Base-by-base conservation (phyloP, 2,797 vertebrate species). In the Falco concolor region DNA sequence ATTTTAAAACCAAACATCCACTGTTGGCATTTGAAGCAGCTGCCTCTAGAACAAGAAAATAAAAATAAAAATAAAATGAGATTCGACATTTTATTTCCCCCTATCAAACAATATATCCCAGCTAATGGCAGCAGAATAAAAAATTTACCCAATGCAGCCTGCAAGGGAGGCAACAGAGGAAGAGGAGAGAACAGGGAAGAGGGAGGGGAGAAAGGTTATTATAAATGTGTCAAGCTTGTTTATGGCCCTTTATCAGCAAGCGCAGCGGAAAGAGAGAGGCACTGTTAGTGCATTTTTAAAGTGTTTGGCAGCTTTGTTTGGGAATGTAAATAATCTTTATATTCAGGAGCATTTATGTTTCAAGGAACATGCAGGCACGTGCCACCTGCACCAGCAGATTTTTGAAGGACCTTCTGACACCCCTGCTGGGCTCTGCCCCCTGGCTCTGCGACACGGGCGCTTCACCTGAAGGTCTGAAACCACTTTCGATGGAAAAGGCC, bases 261-360 rank as follows among this genome's bases (percentile, higher is more conserved):
- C 13, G 12, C 96, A 96, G 95, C 44, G 27, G 25, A 47, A 97
- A 93, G 96, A 96, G 87, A 97, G 96, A 87, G 84, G 88, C 54
- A 42, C 95, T 6, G 28, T 95, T 94, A 93, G 86, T 1, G 12
- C 79, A 40, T 95, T 96, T 97, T 93, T 85, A 95, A 97, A 96
- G 84, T 17, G 93, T 89, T 97, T 97, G 97, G 96, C 95, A 97
- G 97, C 96, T 97, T 95, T 86, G 96, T 80, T 96, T 93, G 76
- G 94, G 96, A 94, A 97, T 97, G 97, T 98, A 98, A 98, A 98
- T 98, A 97, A 98, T 98, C 97, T 97, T 98, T 97, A 97, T 96
- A 96, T 97, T 92, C 96, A 57, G 76, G 86, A 95, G 84, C 94
- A 84, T 96, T 98, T 98, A 91, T 73, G 95, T 97, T 95, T 94